These are phyloP conservation scores for Graphium colonna DNA, from an alignment of 2,888 invertebrate species.

Conservation along the genomic window DNA sequence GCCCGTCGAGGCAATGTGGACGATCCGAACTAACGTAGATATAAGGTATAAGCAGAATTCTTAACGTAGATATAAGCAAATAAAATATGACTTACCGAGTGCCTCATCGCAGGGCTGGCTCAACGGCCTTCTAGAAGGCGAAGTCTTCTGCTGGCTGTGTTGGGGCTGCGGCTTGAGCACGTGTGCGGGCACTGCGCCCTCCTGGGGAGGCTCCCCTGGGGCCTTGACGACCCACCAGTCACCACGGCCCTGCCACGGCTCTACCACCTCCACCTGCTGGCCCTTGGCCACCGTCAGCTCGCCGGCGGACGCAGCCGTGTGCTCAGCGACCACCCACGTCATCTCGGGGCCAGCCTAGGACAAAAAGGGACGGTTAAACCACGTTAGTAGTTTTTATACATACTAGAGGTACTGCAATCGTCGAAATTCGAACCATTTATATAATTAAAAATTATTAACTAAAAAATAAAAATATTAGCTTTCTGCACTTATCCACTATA, in stretches of 20 bases:
- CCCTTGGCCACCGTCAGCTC: slow-evolving; percentile 93
- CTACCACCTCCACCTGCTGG: slow-evolving; percentile 96
- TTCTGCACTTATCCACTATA: too few relatives aligned
- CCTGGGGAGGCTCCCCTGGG: slow-evolving; percentile 81
- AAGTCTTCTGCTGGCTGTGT: slow-evolving; percentile 55
- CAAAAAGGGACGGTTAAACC: slow-evolving; percentile 25
- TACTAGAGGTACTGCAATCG: too few relatives aligned
- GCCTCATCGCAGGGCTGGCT: slow-evolving; percentile 65
- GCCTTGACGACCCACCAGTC: slow-evolving; percentile 87
- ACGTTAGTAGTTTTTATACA: too few relatives aligned
- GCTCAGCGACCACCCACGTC: slow-evolving; percentile 95
- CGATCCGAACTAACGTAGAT: too few relatives aligned
- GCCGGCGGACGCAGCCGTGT: slow-evolving; percentile 86
- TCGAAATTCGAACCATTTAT: too few relatives aligned
- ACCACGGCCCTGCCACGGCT: slow-evolving; percentile 83
- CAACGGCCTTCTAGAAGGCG: slow-evolving; percentile 64
- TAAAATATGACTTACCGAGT: slow-evolving; percentile 80
- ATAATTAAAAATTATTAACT: too few relatives aligned
- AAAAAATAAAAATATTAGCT: too few relatives aligned
- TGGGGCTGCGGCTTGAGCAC: slow-evolving; percentile 81
- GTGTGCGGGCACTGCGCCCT: slow-evolving; percentile 89
- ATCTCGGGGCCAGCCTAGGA: slow-evolving; percentile 90
- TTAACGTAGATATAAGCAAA: too few relatives aligned
- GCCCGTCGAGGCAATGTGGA: too few relatives aligned
- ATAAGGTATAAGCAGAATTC: too few relatives aligned